Percentiles rank a stretch among this genome's conserved stretches.
These are phyloP conservation scores for Nowickia ferox DNA, from an alignment of 2,888 invertebrate genomes.

Conservation along the genomic window DNA sequence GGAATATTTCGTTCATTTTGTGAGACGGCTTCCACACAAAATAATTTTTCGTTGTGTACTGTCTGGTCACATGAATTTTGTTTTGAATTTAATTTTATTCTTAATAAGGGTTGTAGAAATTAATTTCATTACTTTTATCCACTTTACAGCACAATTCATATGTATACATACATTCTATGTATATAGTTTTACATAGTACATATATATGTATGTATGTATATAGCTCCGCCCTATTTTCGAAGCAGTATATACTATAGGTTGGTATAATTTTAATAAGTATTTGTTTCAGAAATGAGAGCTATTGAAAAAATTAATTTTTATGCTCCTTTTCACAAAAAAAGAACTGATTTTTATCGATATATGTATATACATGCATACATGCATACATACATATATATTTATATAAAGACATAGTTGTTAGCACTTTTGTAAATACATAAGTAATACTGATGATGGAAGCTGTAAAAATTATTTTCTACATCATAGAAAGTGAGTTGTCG, in stretches of 20 bases:
- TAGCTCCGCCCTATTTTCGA: constrained; percentile 40
- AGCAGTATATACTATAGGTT: neutral
- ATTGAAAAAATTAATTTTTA: neutral
- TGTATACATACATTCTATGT: too few species aligned
- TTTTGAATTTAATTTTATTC: constrained; percentile 8
- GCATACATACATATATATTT: too few species aligned
- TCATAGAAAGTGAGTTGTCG: too few species aligned
- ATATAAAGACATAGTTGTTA: too few species aligned
- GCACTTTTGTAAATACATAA: too few species aligned
- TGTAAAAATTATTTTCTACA: too few species aligned
- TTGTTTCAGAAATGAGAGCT: neutral
- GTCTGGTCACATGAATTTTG: neutral
- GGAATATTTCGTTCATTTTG: too few species aligned
- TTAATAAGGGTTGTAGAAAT: constrained; percentile 45
- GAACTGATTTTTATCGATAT: neutral
- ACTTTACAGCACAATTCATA: neutral
- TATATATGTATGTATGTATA: neutral
- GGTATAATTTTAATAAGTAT: neutral
- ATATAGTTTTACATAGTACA: too few species aligned
- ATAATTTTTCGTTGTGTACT: constrained; percentile 28
- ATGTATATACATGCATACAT: too few species aligned
- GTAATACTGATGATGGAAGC: too few species aligned
- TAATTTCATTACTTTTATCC: constrained; percentile 25
- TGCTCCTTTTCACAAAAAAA: neutral
- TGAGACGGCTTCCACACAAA: neutral